Evolutionary conservation across 2,888 invertebrate genomes (phyloP).

Genomic region (Heliconius ethilla): DNA sequence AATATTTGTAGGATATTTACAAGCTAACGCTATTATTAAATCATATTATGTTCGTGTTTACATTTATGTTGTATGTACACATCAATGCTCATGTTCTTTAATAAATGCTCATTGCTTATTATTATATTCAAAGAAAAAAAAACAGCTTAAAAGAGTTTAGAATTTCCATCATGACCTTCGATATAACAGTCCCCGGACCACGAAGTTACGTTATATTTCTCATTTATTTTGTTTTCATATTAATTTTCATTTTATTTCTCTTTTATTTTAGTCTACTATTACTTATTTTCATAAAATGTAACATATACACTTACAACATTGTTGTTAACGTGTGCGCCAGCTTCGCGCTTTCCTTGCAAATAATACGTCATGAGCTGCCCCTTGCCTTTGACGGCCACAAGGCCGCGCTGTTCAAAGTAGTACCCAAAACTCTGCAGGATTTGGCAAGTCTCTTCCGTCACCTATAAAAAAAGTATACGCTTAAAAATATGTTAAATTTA

Average conservation of each 20-base stretch:
- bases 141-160: background rate
- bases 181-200: background rate
- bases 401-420: constrained; percentile 95
- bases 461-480: constrained; percentile 78
- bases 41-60: constrained; percentile 4
- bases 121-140: background rate
- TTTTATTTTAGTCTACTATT: background rate
- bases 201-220: background rate
- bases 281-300: background rate
- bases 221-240: background rate
- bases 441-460: constrained; percentile 96
- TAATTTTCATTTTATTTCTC: background rate
- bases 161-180: background rate
- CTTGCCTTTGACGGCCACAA: constrained; percentile 98
- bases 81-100: background rate
- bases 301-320: constrained; percentile 31
- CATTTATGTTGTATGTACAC: background rate
- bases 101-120: background rate
- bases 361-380: constrained; percentile 98
- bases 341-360: constrained; percentile 83
- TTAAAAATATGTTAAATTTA: background rate
- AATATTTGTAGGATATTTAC: constrained; percentile 37
- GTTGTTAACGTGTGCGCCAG: constrained; percentile 39
- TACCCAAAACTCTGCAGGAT: constrained; percentile 95
- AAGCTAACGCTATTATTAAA: constrained; percentile 34